Percentiles rank a stretch among this genome's conserved stretches.
Conservation (phyloP, 2,888 invertebrate species). For the Euclidia mi region DNA sequence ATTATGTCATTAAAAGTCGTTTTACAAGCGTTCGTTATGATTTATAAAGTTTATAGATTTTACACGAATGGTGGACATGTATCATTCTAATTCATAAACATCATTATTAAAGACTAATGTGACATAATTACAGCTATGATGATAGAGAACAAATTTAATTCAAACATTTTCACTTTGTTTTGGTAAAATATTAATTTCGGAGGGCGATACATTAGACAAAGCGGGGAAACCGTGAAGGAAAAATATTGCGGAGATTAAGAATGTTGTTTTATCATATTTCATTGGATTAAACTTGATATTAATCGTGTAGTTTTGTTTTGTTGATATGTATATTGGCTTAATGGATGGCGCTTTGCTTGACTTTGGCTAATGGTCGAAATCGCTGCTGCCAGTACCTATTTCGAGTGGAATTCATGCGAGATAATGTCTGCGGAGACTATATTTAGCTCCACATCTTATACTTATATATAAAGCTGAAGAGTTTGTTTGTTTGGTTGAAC, state of each 20-base stretch:
- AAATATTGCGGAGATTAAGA: conserved; percentile 6
- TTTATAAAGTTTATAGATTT: conserved; percentile 10
- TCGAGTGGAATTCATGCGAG: too few relatives aligned
- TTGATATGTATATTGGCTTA: too few relatives aligned
- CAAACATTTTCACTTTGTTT: conserved; percentile 14
- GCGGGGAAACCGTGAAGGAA: not conserved
- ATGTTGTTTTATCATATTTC: not conserved
- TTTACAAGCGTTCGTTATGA: conserved; percentile 8
- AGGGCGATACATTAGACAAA: conserved; percentile 9
- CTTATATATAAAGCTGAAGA: too few relatives aligned
- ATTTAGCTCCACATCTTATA: too few relatives aligned
- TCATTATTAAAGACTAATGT: conserved; percentile 22
- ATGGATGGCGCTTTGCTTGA: too few relatives aligned
- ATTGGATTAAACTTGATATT: too few relatives aligned
- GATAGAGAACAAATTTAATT: conserved; percentile 17
- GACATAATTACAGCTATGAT: conserved; percentile 13
- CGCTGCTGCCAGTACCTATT: too few relatives aligned
- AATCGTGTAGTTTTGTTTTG: too few relatives aligned
- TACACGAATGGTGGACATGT: conserved; percentile 2
- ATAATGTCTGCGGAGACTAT: too few relatives aligned
- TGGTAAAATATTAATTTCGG: conserved; percentile 10
- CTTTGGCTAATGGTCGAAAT: too few relatives aligned
- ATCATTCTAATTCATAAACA: conserved; percentile 14
- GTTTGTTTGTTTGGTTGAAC: too few relatives aligned
- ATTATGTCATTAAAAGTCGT: conserved; percentile 9